Base-by-base conservation (phyloP, 2,113 vertebrate species). In the Sakesphorus luctuosus region DNA sequence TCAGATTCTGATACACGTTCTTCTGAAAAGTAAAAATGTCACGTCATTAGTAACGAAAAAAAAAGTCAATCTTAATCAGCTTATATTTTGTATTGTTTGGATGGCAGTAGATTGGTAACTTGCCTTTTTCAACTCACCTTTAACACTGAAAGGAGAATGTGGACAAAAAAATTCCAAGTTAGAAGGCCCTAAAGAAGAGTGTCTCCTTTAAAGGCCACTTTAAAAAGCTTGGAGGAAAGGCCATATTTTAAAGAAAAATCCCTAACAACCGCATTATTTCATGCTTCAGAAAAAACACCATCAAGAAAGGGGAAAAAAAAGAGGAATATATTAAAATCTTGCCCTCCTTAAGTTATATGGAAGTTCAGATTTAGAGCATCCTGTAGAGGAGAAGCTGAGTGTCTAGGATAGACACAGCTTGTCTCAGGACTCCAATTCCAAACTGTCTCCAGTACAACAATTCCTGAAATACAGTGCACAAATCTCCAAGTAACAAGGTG, bases 11-110 rank as follows among this genome's bases (percentile, higher is more conserved):
- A 96, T 94, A 82, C 24, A 94, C 67, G 89, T 96, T 88, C 84
- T 88, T 96, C 88, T 96, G 90, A 38, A 77, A 94, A 92, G 83
- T 91, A 90, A 97, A 96, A 83, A 71, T 91, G 87, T n/a, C 74
- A 89, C 88, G 63, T 87, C 49, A 33, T 94, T 94, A 91, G 59
- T 50, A 80, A 86, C 28, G 58, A 90, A n/a, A 35, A 19, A 89
- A 94, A 93, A 94, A 93, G 73, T 76, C 74, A 96, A 56, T 93
- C 73, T 85, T 89, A 35, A 75, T 89, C n/a, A 84, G 18, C 31
- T 93, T 87, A 59, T 79, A 65, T 90, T 95, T 94, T 44, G 53
- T 88, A 85, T 49, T 95, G 86, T 94, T 78, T 95, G 91, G 83
- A 96, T 62, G 90, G 85, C 72, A 94, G 74, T 76, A 94, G 43